Evolutionary conservation across 2,113 vertebrate species (phyloP), one percentile per base, ranked within the genome.

Genomic region (Lophotis ruficrista): DNA sequence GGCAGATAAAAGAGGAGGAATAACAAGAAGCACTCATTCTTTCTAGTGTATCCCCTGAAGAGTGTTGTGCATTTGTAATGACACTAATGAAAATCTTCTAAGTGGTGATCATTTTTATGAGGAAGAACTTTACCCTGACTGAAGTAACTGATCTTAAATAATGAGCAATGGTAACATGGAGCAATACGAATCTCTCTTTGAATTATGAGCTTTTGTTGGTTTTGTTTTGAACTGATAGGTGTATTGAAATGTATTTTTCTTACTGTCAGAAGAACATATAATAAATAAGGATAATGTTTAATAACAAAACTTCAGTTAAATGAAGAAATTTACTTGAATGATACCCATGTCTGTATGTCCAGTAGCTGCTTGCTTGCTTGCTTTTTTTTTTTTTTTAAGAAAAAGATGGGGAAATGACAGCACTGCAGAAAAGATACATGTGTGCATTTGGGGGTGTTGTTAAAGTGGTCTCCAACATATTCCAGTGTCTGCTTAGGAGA

Each of bases 81-180:
- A 23, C 33, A 54, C 27, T 75, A 64, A 62, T 56, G 25, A 50
- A 87, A 69, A 61, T 23, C 13, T 41, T 37, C 7, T 12, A 23
- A 13, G 10, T 37, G n/a, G 25, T 47, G 33, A 30, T 56, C 0
- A 0, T 48, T 54, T 81, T 54, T 71, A n/a, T 0, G 0, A 62
- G 35, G 21, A 72, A 78, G 10, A 83, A 53, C 30, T 61, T 35
- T 53, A 65, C 9, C 22, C 60, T 60, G 27, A 58, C 37, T 66
- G 24, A 65, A 78, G 43, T 70, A 64, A 54, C 23, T 33, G 23
- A 58, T 45, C 24, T 23, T 56, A 60, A 65, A 68, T 57, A 93
- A 87, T 51, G 73, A 75, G 57, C 7, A n/a, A 23, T 80, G 54
- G 35, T 41, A 73, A 37, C 6, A 2, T 60, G 27, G 19, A 68